These are phyloP conservation scores for Ectobius pallidus DNA, from an alignment of 2,888 invertebrate species.

Conservation along the genomic window DNA sequence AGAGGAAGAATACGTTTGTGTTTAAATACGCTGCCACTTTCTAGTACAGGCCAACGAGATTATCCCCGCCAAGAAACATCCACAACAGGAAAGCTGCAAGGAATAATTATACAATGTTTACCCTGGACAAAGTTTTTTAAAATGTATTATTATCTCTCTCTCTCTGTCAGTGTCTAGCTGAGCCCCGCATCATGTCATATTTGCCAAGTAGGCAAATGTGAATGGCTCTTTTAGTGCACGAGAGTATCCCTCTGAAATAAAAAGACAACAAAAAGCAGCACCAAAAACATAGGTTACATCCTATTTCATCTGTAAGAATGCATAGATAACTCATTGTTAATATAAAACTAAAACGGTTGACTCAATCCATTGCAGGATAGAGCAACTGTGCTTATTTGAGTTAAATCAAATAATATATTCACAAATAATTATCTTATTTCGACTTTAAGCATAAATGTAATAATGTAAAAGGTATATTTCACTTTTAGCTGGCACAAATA, in stretches of 20 bases:
- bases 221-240: constrained; percentile 38
- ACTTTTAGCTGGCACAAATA: constrained; percentile 1
- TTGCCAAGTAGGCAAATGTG: constrained; percentile 31
- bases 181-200: constrained; percentile 34
- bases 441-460: too few species aligned
- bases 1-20: constrained; percentile 45
- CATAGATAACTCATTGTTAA: not conserved
- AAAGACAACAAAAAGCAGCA: constrained; percentile 44
- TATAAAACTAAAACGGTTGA: not conserved
- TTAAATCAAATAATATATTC: too few species aligned
- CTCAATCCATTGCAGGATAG: not conserved
- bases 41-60: constrained; percentile 44
- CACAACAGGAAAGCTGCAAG: constrained; percentile 46
- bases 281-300: constrained; percentile 29
- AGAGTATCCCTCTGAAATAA: constrained; percentile 43
- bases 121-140: constrained; percentile 43
- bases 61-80: constrained; percentile 44
- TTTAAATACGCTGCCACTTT: constrained; percentile 43
- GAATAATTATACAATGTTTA: constrained; percentile 44
- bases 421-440: too few species aligned
- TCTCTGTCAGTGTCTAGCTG: constrained; percentile 36
- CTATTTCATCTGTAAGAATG: constrained; percentile 28
- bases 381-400: not conserved
- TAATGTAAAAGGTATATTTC: too few species aligned
- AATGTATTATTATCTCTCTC: constrained; percentile 37